Evolutionary conservation across 2,888 invertebrate genomes (phyloP), one percentile per base, ranked within the genome.

Genomic region (Idaea aversata): DNA sequence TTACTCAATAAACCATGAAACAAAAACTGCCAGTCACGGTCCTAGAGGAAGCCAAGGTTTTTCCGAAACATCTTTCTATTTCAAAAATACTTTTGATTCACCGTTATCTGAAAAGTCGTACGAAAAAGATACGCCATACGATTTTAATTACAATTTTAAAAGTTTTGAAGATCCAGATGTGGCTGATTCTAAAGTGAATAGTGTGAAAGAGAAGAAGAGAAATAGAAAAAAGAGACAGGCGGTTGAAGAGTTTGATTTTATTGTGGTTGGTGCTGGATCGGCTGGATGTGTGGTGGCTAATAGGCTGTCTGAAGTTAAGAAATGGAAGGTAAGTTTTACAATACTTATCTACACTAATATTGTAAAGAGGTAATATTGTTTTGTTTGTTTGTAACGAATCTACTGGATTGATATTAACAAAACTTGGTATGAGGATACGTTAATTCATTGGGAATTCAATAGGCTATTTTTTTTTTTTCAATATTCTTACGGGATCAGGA

Each of bases 251-350:
- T 94, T 87, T 77, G 95, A 95, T 75, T 96, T 95, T 72, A 94
- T 95, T 65, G 86, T 95, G 63, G 93, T 95, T 57, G 95, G 95
- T 16, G 95, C 94, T 0, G 95, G 95, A 0, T 95, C 95, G 5
- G 95, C 95, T 0, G 95, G 95, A 0, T 95, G 95, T 78, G 95
- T 95, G 36, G 77, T 95, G 16, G 95, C 95, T 0, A 95, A 94
- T 82, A 89, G 95, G 15, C 83, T 95, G 0, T 92, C 95, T 3
- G 95, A 95, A 89, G 89, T 94, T 0, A 90, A 93, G 65, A 86
- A 93, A 72, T 95, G 95, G 95, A 94, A 88, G 89, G 94, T 94
- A 72, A 87, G 91, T 82, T 0, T 34, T 25, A n/a, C n/a, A n/a
- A n/a, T n/a, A n/a, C n/a, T n/a, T n/a, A n/a, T n/a, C n/a, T n/a